Evolutionary conservation across 2,797 vertebrate species (phyloP).

Genomic region (Scolopax bukidnonensis): DNA sequence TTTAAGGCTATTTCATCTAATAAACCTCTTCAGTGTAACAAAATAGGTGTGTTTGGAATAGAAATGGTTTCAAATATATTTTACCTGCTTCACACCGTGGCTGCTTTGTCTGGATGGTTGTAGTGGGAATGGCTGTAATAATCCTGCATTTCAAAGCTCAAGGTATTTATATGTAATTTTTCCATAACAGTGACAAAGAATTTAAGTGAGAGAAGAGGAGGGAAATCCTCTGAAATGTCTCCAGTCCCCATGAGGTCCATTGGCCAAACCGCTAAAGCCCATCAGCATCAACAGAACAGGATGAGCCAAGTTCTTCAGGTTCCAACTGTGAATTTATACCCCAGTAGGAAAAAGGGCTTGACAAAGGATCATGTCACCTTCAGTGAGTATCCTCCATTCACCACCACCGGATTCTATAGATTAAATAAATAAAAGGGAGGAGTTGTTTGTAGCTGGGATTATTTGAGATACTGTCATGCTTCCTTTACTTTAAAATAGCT

Average conservation of each 20-base stretch:
- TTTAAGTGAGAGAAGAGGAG: slow-evolving; percentile 88
- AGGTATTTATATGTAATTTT: slow-evolving; percentile 4
- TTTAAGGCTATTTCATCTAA: not conserved
- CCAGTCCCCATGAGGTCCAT: slow-evolving; percentile 88
- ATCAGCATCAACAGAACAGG: slow-evolving; percentile 85
- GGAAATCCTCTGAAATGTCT: slow-evolving; percentile 90
- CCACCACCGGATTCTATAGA: not conserved
- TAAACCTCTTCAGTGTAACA: not conserved
- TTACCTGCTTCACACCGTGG: not conserved
- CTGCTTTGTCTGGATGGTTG: not conserved
- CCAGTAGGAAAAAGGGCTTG: slow-evolving; percentile 89
- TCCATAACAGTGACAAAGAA: slow-evolving; percentile 89
- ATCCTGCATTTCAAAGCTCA: not conserved
- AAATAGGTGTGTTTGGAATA: not conserved
- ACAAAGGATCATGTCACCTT: slow-evolving; percentile 83
- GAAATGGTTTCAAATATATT: not conserved
- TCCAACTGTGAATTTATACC: slow-evolving; percentile 90
- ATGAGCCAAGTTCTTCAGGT: slow-evolving; percentile 95
- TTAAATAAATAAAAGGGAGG: not conserved
- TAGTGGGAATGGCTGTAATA: not conserved
- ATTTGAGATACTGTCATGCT: not conserved
- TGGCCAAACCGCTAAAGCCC: slow-evolving; percentile 82
- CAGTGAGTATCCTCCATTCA: slow-evolving; percentile 80
- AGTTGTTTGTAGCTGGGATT: not conserved
- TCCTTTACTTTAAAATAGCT: not conserved